A percentile compares a stretch with the other conserved stretches of the same genome.
These are phyloP conservation scores for Suricata suricatta DNA, from an alignment of 2,113 vertebrate species.

Conservation along the genomic window DNA sequence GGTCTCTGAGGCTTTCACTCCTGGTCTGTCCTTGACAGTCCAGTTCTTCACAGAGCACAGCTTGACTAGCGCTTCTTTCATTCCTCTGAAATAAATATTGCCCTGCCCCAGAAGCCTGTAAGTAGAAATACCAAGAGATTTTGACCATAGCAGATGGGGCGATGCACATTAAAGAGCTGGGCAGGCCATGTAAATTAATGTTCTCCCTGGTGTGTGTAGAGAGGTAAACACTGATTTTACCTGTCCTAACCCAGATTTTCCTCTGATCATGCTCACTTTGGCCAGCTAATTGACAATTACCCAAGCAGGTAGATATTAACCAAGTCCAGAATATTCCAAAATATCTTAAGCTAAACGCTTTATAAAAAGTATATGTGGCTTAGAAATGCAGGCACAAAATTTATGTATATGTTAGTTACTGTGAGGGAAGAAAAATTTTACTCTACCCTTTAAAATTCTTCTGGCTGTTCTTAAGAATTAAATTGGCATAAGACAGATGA, in stretches of 20 bases:
- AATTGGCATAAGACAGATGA: neutral
- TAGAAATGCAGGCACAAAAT: neutral
- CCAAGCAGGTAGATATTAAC: neutral
- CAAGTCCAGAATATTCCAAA: neutral
- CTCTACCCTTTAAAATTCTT: neutral
- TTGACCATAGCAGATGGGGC: neutral
- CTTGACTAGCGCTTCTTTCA: neutral
- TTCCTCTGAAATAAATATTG: neutral
- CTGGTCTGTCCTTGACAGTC: neutral
- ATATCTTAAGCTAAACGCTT: neutral
- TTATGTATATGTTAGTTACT: neutral
- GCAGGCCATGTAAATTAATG: neutral
- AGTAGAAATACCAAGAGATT: neutral
- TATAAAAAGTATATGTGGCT: neutral
- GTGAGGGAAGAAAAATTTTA: neutral
- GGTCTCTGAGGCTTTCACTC: neutral
- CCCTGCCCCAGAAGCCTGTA: neutral
- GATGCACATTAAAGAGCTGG: neutral
- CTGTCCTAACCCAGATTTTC: neutral
- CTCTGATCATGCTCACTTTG: neutral
- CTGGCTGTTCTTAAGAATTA: neutral
- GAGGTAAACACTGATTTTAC: neutral
- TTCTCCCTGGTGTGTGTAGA: neutral
- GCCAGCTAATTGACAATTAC: no score
- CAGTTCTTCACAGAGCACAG: neutral